phyloP scores from a whole-genome alignment of 2,797 vertebrate species.

The Hoplostethus mediterraneus region DNA sequence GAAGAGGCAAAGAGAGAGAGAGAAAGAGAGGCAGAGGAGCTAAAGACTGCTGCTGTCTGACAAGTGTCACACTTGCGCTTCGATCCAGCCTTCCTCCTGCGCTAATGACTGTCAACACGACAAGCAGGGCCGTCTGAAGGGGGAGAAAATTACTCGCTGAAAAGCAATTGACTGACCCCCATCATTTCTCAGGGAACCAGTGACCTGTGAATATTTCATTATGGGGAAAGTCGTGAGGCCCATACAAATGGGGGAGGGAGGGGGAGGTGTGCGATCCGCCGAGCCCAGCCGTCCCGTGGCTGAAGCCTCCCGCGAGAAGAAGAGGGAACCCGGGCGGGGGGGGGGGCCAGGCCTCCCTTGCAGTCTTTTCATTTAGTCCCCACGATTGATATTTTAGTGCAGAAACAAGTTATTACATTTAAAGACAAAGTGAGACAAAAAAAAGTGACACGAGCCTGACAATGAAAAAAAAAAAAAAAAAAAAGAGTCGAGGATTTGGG shows the following conservation, averaged over 20 bases:
- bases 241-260: conserved; percentile 86
- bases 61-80: conserved; percentile 75
- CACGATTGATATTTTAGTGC: conserved; percentile 36
- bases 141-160: conserved; percentile 92
- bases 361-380: conserved; percentile 34
- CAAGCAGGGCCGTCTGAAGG: conserved; percentile 86
- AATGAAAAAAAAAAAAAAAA: not conserved
- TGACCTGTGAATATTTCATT: conserved; percentile 99
- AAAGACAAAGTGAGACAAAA: not conserved
- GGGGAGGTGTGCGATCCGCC: conserved; percentile 47
- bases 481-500: conserved; percentile 7
- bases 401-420: not conserved
- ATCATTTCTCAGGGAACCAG: conserved; percentile 95
- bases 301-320: conserved; percentile 1
- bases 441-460: not conserved
- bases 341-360: conserved; percentile 38
- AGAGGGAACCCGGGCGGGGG: conserved; percentile 40
- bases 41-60: conserved; percentile 79
- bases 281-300: conserved; percentile 36
- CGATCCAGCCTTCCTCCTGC: conserved; percentile 81
- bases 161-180: conserved; percentile 96
- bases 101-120: conserved; percentile 90
- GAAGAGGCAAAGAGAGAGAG: conserved; percentile 64
- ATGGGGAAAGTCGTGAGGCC: conserved; percentile 88
- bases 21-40: conserved; percentile 70